A percentile compares a stretch with the other conserved stretches of the same genome.
These are phyloP conservation scores for Synanthedon formicaeformis DNA, from an alignment of 2,888 invertebrate genomes.

Conservation along the genomic window DNA sequence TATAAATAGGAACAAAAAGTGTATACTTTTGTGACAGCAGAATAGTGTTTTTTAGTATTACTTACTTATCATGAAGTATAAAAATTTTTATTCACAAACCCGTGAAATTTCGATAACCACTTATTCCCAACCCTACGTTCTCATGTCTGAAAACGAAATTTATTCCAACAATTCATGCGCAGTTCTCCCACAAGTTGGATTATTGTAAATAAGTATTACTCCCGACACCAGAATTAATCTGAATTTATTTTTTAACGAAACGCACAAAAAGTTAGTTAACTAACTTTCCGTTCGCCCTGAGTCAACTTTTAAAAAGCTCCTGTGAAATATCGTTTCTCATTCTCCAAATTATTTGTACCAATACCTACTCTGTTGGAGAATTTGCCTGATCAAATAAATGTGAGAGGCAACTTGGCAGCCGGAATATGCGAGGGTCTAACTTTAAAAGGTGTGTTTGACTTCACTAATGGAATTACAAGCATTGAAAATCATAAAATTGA, in stretches of 20 bases:
- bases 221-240: slow-evolving; percentile 60
- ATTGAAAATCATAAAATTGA: slow-evolving; percentile 11
- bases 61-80: too few species aligned
- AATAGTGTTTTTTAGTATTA: too few species aligned
- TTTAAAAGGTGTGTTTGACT: slow-evolving; percentile 66
- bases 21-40: too few species aligned
- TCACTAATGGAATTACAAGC: slow-evolving; percentile 57
- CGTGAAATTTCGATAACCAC: too few species aligned
- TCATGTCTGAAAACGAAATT: slow-evolving; percentile 49
- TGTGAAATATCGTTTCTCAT: slow-evolving; percentile 50
- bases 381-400: slow-evolving; percentile 45
- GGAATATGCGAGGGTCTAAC: slow-evolving; percentile 35
- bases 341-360: slow-evolving; percentile 61
- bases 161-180: slow-evolving; percentile 57
- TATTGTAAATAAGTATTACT: slow-evolving; percentile 68
- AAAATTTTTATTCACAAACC: too few species aligned
- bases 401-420: slow-evolving; percentile 21
- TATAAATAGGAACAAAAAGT: too few species aligned
- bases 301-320: slow-evolving; percentile 36
- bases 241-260: slow-evolving; percentile 52
- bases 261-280: slow-evolving; percentile 57
- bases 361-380: slow-evolving; percentile 48
- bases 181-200: slow-evolving; percentile 51
- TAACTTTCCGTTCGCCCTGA: slow-evolving; percentile 33
- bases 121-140: slow-evolving; percentile 23